Evolutionary conservation across 2,797 vertebrate genomes (phyloP).

Genomic region (Netta rufina): DNA sequence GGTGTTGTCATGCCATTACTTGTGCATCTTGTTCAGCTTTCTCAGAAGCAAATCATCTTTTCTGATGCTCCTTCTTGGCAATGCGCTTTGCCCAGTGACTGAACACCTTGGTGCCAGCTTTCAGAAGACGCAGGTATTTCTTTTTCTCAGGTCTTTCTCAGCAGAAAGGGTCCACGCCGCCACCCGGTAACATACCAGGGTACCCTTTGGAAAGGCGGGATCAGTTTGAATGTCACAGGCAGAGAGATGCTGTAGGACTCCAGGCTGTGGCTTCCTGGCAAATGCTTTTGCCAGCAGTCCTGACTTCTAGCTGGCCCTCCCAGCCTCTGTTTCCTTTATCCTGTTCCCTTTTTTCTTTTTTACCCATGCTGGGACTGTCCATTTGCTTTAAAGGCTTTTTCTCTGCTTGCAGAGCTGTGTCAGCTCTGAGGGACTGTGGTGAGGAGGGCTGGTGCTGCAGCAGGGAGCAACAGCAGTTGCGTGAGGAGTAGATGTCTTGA

Average conservation of each 20-base stretch:
- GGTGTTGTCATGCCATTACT: rapidly evolving
- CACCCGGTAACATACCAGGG: rapidly evolving
- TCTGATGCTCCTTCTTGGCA: not conserved
- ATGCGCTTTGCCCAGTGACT: not conserved
- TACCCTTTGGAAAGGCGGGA: not conserved
- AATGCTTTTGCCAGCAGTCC: not conserved
- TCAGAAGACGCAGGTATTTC: not conserved
- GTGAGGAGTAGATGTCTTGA: not conserved
- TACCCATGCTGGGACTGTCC: rapidly evolving
- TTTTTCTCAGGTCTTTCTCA: rapidly evolving
- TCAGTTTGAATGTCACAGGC: not conserved
- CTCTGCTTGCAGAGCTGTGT: not conserved
- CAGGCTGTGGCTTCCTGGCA: not conserved
- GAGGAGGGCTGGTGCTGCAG: not conserved
- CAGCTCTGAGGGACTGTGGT: not conserved
- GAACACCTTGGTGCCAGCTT: not conserved
- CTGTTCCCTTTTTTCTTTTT: not conserved
- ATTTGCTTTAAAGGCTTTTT: not conserved
- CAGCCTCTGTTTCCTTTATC: not conserved
- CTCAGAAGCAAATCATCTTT: not conserved
- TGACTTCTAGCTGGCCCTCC: not conserved
- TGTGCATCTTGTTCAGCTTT: not conserved
- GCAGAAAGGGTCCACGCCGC: not conserved
- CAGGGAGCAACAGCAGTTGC: not conserved
- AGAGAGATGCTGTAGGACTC: no score